Percentiles rank a stretch among this genome's conserved stretches.
These are phyloP conservation scores for Agonopterix subpropinquella DNA, from an alignment of 2,888 invertebrate genomes.

Conservation along the genomic window DNA sequence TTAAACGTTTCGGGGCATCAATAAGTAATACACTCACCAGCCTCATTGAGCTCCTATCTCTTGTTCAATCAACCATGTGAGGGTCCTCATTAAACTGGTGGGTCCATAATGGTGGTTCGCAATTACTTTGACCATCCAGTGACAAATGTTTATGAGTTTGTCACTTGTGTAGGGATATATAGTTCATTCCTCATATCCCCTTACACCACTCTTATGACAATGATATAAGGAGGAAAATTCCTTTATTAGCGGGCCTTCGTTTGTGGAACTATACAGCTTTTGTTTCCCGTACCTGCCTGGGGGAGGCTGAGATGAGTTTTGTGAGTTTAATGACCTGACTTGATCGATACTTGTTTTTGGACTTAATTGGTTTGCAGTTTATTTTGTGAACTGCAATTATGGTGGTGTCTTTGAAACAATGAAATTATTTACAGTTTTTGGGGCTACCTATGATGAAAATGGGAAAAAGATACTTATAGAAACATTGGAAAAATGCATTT, in stretches of 20 bases:
- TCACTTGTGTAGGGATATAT: slow-evolving; percentile 43
- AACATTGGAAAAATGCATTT: too few species aligned
- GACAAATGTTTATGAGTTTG: slow-evolving; percentile 76
- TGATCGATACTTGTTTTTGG: slow-evolving; percentile 31
- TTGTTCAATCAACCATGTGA: background rate
- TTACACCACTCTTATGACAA: too few species aligned
- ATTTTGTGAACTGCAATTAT: background rate
- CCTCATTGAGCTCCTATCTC: slow-evolving; percentile 23
- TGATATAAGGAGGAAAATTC: too few species aligned
- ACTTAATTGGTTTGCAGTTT: slow-evolving; percentile 7
- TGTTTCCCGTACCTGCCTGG: slow-evolving; percentile 40
- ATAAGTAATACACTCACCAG: slow-evolving; percentile 61
- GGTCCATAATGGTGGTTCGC: slow-evolving; percentile 47
- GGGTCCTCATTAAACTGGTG: slow-evolving; percentile 37
- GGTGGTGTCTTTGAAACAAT: too few species aligned
- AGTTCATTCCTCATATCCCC: too few species aligned
- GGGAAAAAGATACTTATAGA: too few species aligned
- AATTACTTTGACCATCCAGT: slow-evolving; percentile 64
- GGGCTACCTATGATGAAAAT: too few species aligned
- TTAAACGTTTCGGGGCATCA: slow-evolving; percentile 72
- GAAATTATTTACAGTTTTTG: too few species aligned
- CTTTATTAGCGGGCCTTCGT: too few species aligned
- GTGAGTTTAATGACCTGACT: slow-evolving; percentile 49
- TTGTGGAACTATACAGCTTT: slow-evolving; percentile 33
- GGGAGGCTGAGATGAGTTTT: slow-evolving; percentile 40